phyloP scores from a whole-genome alignment of 30 jellyfish, hydroid and myxozoan genomes.

The Nemopilema nomurai region DNA sequence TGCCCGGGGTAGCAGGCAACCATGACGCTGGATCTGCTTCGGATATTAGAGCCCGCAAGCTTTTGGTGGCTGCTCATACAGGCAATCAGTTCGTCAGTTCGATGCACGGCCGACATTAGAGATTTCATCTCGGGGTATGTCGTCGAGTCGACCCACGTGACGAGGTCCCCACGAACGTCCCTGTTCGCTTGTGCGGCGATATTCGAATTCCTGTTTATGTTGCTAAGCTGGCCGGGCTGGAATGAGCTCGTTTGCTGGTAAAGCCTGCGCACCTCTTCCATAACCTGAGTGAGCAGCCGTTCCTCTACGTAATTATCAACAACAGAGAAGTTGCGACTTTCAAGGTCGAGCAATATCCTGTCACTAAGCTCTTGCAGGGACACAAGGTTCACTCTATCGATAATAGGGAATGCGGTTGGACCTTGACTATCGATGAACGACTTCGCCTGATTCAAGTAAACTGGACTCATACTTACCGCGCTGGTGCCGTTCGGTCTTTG shows the following conservation, averaged over 20 bases:
- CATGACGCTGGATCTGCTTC: conserved; percentile 76
- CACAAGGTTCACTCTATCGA: conserved; percentile 10
- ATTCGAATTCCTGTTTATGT: background rate
- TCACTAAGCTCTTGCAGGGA: conserved; percentile 46
- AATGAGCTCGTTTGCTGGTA: conserved; percentile 19
- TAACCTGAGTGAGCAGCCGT: conserved; percentile 18
- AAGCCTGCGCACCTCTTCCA: conserved; percentile 46
- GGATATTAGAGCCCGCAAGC: conserved; percentile 42
- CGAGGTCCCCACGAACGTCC: conserved; percentile 56
- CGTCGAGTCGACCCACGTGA: conserved; percentile 69
- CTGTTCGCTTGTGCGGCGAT: conserved; percentile 16
- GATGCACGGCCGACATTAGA: conserved; percentile 35
- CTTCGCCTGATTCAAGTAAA: background rate
- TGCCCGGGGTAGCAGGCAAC: conserved; percentile 97
- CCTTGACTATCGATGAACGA: conserved; percentile 2
- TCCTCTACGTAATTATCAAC: conserved; percentile 54
- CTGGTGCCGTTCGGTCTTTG: conserved; percentile 4
- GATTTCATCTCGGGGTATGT: conserved; percentile 48
- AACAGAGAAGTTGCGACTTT: conserved; percentile 29
- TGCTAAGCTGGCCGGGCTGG: conserved; percentile 62
- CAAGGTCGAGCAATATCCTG: conserved; percentile 18
- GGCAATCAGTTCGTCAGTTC: conserved; percentile 43
- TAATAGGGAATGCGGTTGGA: background rate
- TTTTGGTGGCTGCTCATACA: conserved; percentile 28
- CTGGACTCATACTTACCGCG: background rate